These are phyloP conservation scores for Terrapene triunguis DNA, from an alignment of 2,113 vertebrate species.

Conservation along the genomic window DNA sequence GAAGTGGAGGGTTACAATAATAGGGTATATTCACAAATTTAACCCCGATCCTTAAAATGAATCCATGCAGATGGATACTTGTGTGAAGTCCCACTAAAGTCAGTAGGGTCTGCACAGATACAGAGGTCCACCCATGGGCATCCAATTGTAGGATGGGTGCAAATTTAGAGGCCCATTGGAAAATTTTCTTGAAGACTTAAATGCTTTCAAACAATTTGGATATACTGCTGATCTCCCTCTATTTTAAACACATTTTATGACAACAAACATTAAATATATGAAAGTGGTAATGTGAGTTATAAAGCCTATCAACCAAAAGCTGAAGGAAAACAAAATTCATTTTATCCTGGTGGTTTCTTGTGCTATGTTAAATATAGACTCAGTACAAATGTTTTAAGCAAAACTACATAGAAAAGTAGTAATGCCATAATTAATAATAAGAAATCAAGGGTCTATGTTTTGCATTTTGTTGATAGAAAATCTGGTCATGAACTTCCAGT, in stretches of 20 bases:
- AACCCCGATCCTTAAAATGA: neutral
- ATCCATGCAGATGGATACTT: neutral
- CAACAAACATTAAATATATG: neutral
- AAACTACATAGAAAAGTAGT: neutral
- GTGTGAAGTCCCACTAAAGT: neutral
- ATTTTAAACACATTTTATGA: neutral
- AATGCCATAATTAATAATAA: neutral
- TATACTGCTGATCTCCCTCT: neutral
- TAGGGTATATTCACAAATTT: neutral
- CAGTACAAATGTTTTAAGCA: slow-evolving; percentile 7
- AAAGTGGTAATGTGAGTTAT: neutral
- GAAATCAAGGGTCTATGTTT: neutral
- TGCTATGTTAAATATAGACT: neutral
- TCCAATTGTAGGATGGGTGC: neutral
- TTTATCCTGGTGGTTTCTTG: neutral
- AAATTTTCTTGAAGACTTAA: neutral
- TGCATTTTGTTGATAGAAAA: neutral
- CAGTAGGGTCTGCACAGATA: neutral
- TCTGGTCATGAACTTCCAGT: neutral
- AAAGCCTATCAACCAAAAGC: neutral
- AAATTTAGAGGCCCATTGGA: neutral
- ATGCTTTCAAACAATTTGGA: neutral
- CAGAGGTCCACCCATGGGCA: neutral
- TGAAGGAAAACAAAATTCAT: neutral
- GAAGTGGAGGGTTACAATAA: neutral